Percentiles rank a stretch among this genome's conserved stretches.
phyloP scores from a whole-genome alignment of 2,797 vertebrate genomes.

The Pseudocheirus occidentalis region DNA sequence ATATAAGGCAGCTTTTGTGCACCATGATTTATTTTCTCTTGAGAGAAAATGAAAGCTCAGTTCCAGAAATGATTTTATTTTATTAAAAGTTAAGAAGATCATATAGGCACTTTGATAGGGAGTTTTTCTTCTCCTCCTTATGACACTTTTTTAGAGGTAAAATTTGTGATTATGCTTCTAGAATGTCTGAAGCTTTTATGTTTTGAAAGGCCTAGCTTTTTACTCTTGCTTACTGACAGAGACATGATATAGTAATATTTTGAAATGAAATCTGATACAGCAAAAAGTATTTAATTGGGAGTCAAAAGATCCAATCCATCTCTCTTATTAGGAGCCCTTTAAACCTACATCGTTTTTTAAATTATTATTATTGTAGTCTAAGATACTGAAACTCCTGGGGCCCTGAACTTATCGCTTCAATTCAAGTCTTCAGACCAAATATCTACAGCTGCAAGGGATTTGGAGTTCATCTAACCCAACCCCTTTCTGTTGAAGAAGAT shows the following conservation, averaged over 20 bases:
- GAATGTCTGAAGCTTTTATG: conserved; percentile 36
- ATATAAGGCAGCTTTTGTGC: conserved; percentile 66
- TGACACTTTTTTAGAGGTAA: conserved; percentile 42
- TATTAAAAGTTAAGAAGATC: conserved; percentile 61
- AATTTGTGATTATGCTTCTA: neutral
- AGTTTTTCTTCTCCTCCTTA: conserved; percentile 29
- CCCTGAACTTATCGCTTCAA: neutral
- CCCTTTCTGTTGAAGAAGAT: neutral
- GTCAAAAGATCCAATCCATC: neutral
- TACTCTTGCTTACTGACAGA: neutral
- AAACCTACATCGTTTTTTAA: neutral
- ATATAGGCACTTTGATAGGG: conserved; percentile 56
- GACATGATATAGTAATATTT: neutral
- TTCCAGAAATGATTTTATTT: conserved; percentile 47
- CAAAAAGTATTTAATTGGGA: neutral
- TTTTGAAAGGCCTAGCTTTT: neutral
- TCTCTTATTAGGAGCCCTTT: neutral
- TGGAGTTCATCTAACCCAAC: neutral
- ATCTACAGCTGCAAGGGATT: neutral
- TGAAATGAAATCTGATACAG: neutral
- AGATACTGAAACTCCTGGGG: neutral
- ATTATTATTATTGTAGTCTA: neutral
- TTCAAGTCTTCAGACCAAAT: neutral
- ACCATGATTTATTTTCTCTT: conserved; percentile 27
- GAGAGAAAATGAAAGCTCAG: conserved; percentile 68